These are phyloP conservation scores for Percina caprodes DNA, from an alignment of 2,113 vertebrate species.

Conservation along the genomic window DNA sequence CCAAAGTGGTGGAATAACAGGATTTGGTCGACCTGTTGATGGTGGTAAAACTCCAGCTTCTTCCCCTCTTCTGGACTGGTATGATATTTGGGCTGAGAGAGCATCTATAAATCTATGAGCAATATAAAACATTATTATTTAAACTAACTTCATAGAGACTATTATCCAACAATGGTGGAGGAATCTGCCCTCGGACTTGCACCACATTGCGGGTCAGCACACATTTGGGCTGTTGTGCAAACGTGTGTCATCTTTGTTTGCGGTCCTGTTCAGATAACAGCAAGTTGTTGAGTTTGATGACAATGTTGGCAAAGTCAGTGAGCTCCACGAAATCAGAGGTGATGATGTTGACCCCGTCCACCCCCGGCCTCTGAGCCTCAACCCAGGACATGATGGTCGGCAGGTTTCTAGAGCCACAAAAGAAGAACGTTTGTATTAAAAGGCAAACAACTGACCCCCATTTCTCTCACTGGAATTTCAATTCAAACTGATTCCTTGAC, in stretches of 20 bases:
- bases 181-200: neutral
- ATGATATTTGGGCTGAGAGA: neutral
- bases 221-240: slow-evolving; percentile 12
- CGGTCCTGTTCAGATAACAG: slow-evolving; percentile 78
- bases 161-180: neutral
- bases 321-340: slow-evolving; percentile 98
- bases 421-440: slow-evolving; percentile 3
- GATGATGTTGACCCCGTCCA: slow-evolving; percentile 95
- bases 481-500: slow-evolving; percentile 7
- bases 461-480: slow-evolving; percentile 2
- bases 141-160: slow-evolving; percentile 3
- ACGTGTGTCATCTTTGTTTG: slow-evolving; percentile 63
- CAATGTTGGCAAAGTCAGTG: slow-evolving; percentile 94
- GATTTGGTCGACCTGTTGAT: neutral
- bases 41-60: slow-evolving; percentile 12
- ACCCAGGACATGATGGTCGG: slow-evolving; percentile 96
- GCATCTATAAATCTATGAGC: too few species aligned
- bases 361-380: slow-evolving; percentile 92
- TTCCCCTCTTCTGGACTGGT: slow-evolving; percentile 29
- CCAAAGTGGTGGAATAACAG: slow-evolving; percentile 20
- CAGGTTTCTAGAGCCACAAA: slow-evolving; percentile 87
- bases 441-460: neutral
- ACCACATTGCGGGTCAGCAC: neutral
- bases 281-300: slow-evolving; percentile 92
- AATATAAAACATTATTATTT: neutral